phyloP scores from a whole-genome alignment of 64 coral and sea anemone species.

The Dendrophyllia cribrosa region DNA sequence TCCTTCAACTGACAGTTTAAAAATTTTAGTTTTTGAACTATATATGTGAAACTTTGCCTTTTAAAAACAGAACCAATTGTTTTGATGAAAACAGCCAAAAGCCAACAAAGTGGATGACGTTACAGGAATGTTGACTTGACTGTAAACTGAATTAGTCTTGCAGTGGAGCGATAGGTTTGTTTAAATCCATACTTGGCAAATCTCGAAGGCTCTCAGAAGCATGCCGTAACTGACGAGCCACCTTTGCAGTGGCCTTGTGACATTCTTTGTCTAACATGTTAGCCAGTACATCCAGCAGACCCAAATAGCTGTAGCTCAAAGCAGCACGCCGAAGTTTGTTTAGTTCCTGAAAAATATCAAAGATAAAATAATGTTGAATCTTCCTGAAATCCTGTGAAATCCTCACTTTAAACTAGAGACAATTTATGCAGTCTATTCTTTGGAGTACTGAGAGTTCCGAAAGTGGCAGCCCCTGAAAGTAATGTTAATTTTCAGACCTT shows the following conservation, averaged over 20 bases:
- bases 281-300: slow-evolving; percentile 89
- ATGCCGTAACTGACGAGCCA: slow-evolving; percentile 82
- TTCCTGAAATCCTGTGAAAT: too few relatives aligned
- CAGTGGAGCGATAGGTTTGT: slow-evolving; percentile 83
- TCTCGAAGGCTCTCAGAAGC: slow-evolving; percentile 82
- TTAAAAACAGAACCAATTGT: too few relatives aligned
- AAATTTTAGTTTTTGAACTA: too few relatives aligned
- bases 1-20: too few relatives aligned
- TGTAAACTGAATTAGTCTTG: not conserved
- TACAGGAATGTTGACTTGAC: not conserved
- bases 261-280: slow-evolving; percentile 90
- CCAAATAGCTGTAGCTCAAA: slow-evolving; percentile 95
- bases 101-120: too few relatives aligned
- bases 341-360: slow-evolving; percentile 76
- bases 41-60: too few relatives aligned
- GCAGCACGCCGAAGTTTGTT: slow-evolving; percentile 96
- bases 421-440: too few relatives aligned
- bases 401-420: too few relatives aligned
- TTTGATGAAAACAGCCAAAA: too few relatives aligned
- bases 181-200: slow-evolving; percentile 80
- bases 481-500: too few relatives aligned
- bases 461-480: too few relatives aligned
- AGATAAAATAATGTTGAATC: not conserved
- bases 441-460: too few relatives aligned
- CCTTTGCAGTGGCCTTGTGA: slow-evolving; percentile 76